These are phyloP conservation scores for Parasteatoda lunata DNA, from an alignment of 2,888 invertebrate species.

Conservation along the genomic window DNA sequence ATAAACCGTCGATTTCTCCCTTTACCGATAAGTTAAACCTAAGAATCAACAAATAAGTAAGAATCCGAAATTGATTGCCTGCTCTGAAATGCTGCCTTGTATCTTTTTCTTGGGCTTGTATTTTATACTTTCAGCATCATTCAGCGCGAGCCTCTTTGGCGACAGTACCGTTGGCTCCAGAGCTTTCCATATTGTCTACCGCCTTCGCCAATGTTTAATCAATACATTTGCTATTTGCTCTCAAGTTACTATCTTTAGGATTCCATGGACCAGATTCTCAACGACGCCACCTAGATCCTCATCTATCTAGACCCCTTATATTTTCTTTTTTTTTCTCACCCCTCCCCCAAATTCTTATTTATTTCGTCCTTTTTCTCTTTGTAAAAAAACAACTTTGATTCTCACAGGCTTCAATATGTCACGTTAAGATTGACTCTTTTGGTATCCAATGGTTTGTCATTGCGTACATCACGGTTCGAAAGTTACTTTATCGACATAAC, in stretches of 20 bases:
- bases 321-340: slow-evolving; percentile 20
- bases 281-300: slow-evolving; percentile 50
- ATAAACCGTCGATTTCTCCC: neutral
- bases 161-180: slow-evolving; percentile 46
- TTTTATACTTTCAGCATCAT: slow-evolving; percentile 25
- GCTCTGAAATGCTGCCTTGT: slow-evolving; percentile 29
- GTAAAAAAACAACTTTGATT: slow-evolving; percentile 57
- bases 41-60: slow-evolving; percentile 3
- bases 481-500: neutral
- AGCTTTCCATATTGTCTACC: slow-evolving; percentile 60
- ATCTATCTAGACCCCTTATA: slow-evolving; percentile 26
- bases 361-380: slow-evolving; percentile 29
- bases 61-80: slow-evolving; percentile 28
- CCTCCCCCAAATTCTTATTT: slow-evolving; percentile 4
- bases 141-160: slow-evolving; percentile 28
- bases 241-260: slow-evolving; percentile 51
- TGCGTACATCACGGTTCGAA: slow-evolving; percentile 19
- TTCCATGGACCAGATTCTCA: slow-evolving; percentile 55
- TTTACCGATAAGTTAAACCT: neutral
- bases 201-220: slow-evolving; percentile 64
- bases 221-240: slow-evolving; percentile 66
- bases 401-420: slow-evolving; percentile 61
- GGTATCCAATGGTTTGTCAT: slow-evolving; percentile 61
- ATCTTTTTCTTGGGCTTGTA: slow-evolving; percentile 36
- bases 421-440: slow-evolving; percentile 62